These are phyloP conservation scores for Meriones psammophilus DNA, from an alignment of 2,797 vertebrate genomes.

Conservation along the genomic window DNA sequence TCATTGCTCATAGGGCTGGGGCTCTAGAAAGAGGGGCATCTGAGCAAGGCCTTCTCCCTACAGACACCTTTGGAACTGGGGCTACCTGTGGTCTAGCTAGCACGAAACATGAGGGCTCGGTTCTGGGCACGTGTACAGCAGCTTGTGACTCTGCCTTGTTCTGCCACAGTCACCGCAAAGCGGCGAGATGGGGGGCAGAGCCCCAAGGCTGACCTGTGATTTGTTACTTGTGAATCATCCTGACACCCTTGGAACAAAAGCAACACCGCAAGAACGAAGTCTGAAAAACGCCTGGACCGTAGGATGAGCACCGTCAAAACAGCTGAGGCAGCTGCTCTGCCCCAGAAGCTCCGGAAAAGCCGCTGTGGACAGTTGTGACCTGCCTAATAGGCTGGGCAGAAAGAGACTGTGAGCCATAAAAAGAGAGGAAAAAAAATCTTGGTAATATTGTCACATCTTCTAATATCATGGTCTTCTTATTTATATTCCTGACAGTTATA, in stretches of 20 bases:
- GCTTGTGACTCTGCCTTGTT: background rate
- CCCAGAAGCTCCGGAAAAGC: slow-evolving; percentile 76
- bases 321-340: background rate
- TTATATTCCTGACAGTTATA: slow-evolving; percentile 73
- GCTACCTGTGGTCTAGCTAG: background rate
- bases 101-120: background rate
- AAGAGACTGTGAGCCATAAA: slow-evolving; percentile 79
- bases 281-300: slow-evolving; percentile 37
- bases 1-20: slow-evolving; percentile 89
- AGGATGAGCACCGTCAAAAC: slow-evolving; percentile 39
- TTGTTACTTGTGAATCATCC: slow-evolving; percentile 50
- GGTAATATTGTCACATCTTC: slow-evolving; percentile 75
- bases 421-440: slow-evolving; percentile 78
- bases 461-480: slow-evolving; percentile 31
- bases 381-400: slow-evolving; percentile 84
- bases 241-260: slow-evolving; percentile 57
- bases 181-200: background rate
- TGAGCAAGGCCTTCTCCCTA: slow-evolving; percentile 59
- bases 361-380: slow-evolving; percentile 81
- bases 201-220: background rate
- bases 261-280: background rate
- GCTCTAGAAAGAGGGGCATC: slow-evolving; percentile 64
- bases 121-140: background rate
- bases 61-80: slow-evolving; percentile 2
- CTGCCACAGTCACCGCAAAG: background rate